phyloP scores from a whole-genome alignment of 2,888 invertebrate genomes.

The Drosophila parthenogenetica region DNA sequence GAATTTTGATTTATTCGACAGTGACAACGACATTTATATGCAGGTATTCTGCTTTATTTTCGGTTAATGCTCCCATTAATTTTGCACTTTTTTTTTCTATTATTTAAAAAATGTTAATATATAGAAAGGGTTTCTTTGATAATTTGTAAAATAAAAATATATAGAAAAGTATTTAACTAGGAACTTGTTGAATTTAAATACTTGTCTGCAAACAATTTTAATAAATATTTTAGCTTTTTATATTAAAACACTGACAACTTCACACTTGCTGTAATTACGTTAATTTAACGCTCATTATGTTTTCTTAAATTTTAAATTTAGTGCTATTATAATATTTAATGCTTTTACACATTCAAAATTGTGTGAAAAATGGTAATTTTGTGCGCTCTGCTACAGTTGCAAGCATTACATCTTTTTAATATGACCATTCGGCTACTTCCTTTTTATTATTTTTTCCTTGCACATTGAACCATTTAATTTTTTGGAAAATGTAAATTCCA shows the following conservation, averaged over 20 bases:
- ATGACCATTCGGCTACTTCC: constrained; percentile 1
- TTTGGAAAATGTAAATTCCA: constrained; percentile 33
- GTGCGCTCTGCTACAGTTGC: constrained; percentile 11
- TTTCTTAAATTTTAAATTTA: neutral
- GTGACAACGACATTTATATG: constrained; percentile 59
- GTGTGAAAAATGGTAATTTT: constrained; percentile 10
- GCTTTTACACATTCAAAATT: constrained; percentile 13
- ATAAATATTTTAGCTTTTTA: too few species aligned
- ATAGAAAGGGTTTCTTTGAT: neutral
- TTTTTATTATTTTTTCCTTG: constrained; percentile 15
- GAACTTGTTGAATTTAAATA: too few species aligned
- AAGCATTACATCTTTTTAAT: constrained; percentile 9
- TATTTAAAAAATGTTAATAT: constrained; percentile 13
- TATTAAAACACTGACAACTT: neutral
- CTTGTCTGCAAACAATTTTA: too few species aligned
- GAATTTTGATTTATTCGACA: constrained; percentile 73
- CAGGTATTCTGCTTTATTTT: constrained; percentile 43
- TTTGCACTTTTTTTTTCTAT: constrained; percentile 34
- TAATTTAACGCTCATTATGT: constrained; percentile 2
- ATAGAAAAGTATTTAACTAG: too few species aligned
- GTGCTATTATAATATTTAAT: neutral
- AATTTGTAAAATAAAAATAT: too few species aligned
- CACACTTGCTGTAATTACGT: neutral
- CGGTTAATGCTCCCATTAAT: constrained; percentile 35
- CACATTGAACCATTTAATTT: neutral